Base-by-base conservation (phyloP, 92 coral and sea anemone species). In the Blastomussa wellsi region DNA sequence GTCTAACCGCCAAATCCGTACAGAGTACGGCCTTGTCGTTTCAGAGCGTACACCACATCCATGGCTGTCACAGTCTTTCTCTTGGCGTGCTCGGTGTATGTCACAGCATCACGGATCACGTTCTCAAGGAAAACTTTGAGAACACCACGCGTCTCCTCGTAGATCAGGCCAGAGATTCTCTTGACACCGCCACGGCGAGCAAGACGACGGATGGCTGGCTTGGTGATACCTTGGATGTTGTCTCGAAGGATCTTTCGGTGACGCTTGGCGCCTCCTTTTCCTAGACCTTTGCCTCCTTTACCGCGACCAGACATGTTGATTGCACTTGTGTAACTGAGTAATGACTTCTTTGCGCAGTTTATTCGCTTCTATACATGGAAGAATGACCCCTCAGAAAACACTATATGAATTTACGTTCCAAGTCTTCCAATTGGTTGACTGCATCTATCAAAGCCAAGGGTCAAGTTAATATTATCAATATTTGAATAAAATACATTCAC, bases 221-320 rank as follows among this genome's bases (percentile, higher is more conserved):
- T 94, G 89, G 95, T 94, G 92, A 94, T 94, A 33, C 95, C 98
- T 91, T 92, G 95, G 86, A 94, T 94, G 94, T 92, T 94, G 71
- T 94, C 98, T 73, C 98, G 98, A 52, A 94, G 93, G 86, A 94
- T 94, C 86, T 94, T 94, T 48, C 98, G 95, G 83, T 94, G 98
- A 82, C 98, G 95, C 95, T 94, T 94, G 89, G 98, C 94, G 89
- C 95, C 98, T 94, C 98, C 98, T 79, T 94, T 94, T 90, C 98
- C 98, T 51, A 94, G 90, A 90, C 98, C 95, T 88, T 94, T 92
- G 80, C 98, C 95, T 88, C 95, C 98, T 88, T 92, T 94, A 69
- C 97, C 97, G 74, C 97, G 92, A 70, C 97, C 95, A 49, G 97
- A 91, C 95, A 91, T 93, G 66, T 42, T 80, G 44, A 44, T 49